Conservation (phyloP, 2,888 invertebrate genomes). For the Morpho deidamia region DNA sequence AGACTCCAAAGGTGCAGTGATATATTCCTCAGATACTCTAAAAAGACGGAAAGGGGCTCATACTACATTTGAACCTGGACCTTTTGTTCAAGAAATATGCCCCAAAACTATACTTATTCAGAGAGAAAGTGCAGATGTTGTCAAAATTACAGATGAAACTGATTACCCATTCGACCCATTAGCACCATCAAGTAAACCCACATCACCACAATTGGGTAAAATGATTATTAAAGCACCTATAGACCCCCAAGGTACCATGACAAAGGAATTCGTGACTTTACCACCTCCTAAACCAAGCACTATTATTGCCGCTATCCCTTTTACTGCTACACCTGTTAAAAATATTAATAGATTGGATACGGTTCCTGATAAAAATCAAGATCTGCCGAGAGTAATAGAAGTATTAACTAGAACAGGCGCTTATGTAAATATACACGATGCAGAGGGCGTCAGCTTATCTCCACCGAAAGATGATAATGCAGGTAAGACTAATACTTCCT, state of each 20-base stretch:
- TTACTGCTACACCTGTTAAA: constrained; percentile 43
- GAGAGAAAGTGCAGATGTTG: constrained; percentile 59
- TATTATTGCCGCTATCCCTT: constrained; percentile 79
- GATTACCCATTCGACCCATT: constrained; percentile 65
- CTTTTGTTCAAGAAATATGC: constrained; percentile 84
- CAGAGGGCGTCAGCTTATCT: constrained; percentile 78
- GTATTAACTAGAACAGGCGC: constrained; percentile 78
- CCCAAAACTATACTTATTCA: constrained; percentile 60
- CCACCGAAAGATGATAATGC: constrained; percentile 81
- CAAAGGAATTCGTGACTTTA: constrained; percentile 78
- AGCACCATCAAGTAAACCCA: constrained; percentile 67
- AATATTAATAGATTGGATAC: constrained; percentile 37
- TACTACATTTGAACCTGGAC: constrained; percentile 92
- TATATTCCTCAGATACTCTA: constrained; percentile 92
- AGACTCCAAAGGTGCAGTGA: constrained; percentile 92
- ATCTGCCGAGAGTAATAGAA: constrained; percentile 64
- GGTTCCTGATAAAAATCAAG: constrained; percentile 47
- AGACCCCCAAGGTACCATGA: constrained; percentile 58
- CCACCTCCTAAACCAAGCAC: constrained; percentile 78
- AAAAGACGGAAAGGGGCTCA: constrained; percentile 88
- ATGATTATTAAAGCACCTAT: constrained; percentile 79
- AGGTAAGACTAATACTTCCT: constrained; percentile 77
- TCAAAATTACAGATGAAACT: constrained; percentile 62
- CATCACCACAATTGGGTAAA: constrained; percentile 82
- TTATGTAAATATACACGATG: constrained; percentile 85